phyloP scores from a whole-genome alignment of 2,113 vertebrate species.

The Nesoenas mayeri region DNA sequence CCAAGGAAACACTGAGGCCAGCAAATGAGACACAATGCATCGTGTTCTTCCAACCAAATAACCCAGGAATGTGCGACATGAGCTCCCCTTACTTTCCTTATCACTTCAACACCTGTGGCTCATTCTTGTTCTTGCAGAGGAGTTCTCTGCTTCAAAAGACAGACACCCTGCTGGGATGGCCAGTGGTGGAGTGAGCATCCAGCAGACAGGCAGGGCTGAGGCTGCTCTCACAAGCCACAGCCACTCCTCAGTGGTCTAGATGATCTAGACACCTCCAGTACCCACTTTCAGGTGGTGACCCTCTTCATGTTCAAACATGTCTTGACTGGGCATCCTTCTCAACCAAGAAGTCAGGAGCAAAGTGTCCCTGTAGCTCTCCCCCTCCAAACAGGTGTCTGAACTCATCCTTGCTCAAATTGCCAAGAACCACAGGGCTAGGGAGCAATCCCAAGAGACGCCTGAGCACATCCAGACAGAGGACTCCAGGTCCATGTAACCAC shows the following conservation, averaged over 20 bases:
- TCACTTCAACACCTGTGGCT: too few species aligned
- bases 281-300: neutral
- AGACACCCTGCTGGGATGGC: too few species aligned
- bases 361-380: neutral
- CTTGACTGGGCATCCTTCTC: neutral
- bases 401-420: neutral
- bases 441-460: neutral
- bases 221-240: neutral
- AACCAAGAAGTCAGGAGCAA: neutral
- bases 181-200: neutral
- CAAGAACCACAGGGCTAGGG: accelerated
- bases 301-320: neutral
- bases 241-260: neutral
- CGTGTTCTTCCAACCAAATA: neutral
- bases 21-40: accelerated
- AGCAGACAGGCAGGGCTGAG: neutral
- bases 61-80: too few species aligned
- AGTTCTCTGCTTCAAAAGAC: neutral
- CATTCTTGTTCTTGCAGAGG: neutral
- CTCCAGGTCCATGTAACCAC: neutral
- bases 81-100: too few species aligned
- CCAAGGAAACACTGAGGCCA: too few species aligned
- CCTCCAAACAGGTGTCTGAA: neutral
- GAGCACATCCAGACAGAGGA: neutral
- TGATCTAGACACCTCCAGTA: neutral